Base-by-base conservation (phyloP, 2,113 vertebrate species). In the Triplophysa rosa region DNA sequence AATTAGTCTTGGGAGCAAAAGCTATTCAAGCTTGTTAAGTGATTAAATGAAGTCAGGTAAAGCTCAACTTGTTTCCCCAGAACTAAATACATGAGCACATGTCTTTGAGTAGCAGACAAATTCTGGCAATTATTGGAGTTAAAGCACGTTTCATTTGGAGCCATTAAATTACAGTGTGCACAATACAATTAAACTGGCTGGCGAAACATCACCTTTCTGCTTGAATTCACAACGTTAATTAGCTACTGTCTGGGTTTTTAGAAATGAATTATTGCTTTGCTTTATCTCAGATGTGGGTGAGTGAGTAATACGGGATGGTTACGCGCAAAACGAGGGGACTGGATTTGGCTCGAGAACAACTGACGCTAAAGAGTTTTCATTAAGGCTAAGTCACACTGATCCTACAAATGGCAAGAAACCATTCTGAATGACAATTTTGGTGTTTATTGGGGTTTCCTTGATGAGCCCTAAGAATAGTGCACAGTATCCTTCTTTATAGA, bases 181-280 rank as follows among this genome's bases (percentile, higher is more conserved):
- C 89, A 76, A 77, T 78, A 83, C 89, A 77, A 90, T 88, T 91
- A 87, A 89, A 87, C 86, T 87, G 71, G 70, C 87, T 87, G 81
- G 33, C 85, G 89, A 90, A 91, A 84, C 77, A 84, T 84, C 67
- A 88, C 82, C 17, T 91, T 95, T 89, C 89, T 91, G 91, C 81
- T 94, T 89, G 87, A 89, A 91, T 91, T 93, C 92, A 92, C 91
- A 87, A 67, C 85, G 85, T 94, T 93, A 90, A 92, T 94, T 91
- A 92, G 83, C 67, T 83, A 81, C 89, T 66, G 65, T 90, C 89
- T 72, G 84, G 67, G 75, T 87, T 92, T 89, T 88, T 84, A 52
- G 89, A 80, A 83, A 88, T 84, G 85, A 89, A 90, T 89, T 89
- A 89, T 87, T 90, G 82, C 88, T 84, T 58, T 4, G 58, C 40